Conservation (phyloP, 2,113 vertebrate genomes). For the Leuciscus idus region DNA sequence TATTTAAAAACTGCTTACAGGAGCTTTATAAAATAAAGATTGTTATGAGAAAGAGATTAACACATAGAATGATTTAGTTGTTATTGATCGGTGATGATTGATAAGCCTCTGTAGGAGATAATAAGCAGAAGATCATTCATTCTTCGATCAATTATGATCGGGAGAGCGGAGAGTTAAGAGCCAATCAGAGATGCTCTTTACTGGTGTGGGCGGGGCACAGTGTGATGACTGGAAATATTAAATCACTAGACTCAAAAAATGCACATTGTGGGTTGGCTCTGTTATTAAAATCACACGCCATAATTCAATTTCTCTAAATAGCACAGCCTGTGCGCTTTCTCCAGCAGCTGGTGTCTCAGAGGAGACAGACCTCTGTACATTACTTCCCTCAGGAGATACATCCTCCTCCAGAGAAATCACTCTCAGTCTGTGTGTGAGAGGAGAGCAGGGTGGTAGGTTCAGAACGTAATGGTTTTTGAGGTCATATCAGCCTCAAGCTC, state of each 20-base stretch:
- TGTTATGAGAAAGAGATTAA: neutral
- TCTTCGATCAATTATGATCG: conserved; percentile 33
- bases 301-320: conserved; percentile 40
- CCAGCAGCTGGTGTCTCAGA: conserved; percentile 40
- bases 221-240: neutral
- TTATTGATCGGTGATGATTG: conserved; percentile 36
- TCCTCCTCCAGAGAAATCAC: conserved; percentile 43
- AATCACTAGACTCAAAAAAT: neutral
- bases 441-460: neutral
- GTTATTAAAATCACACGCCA: conserved; percentile 6
- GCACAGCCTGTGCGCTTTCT: conserved; percentile 4
- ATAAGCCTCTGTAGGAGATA: conserved; percentile 23
- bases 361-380: conserved; percentile 34
- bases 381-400: conserved; percentile 21
- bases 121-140: conserved; percentile 39
- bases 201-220: neutral
- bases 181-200: conserved; percentile 46
- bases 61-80: neutral
- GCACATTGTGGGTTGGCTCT: neutral
- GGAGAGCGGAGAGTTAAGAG: neutral
- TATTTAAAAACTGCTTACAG: neutral
- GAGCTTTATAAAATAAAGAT: neutral
- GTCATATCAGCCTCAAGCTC: conserved; percentile 22
- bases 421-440: conserved; percentile 28
- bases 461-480: conserved; percentile 20